Conservation (phyloP, 2,797 vertebrate genomes). For the Lophotriccus pileatus region DNA sequence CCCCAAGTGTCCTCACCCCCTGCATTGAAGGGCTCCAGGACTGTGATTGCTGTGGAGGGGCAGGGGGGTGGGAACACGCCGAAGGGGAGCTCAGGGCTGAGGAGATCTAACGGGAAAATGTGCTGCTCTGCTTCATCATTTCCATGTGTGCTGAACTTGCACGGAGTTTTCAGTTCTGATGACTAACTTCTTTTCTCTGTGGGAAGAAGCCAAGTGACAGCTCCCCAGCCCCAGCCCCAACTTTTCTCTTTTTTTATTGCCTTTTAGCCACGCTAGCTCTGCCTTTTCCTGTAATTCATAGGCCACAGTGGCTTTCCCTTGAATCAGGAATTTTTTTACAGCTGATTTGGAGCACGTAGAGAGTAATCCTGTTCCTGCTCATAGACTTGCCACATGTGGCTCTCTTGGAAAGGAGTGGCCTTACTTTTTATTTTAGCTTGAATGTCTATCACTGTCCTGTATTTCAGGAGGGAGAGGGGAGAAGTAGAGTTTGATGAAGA, state of each 20-base stretch:
- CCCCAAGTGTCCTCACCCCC: neutral
- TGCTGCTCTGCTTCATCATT: constrained; percentile 13
- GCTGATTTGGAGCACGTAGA: neutral
- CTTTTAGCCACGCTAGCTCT: constrained; percentile 15
- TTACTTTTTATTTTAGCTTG: neutral
- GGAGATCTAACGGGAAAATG: neutral
- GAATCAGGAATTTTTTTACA: constrained; percentile 50
- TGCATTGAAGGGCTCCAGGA: neutral
- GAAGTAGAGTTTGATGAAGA: neutral
- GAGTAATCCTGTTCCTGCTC: neutral
- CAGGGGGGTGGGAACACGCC: neutral
- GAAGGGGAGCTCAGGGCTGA: neutral
- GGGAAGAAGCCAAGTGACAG: constrained; percentile 47
- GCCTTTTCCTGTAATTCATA: constrained; percentile 55
- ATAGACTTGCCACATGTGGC: neutral
- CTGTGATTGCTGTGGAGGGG: neutral
- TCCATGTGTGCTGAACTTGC: constrained; percentile 22
- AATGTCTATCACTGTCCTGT: neutral
- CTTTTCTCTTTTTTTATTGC: constrained; percentile 38
- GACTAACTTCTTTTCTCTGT: constrained; percentile 47
- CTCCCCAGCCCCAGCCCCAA: constrained; percentile 14
- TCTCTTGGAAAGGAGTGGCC: neutral
- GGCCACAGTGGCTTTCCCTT: constrained; percentile 45
- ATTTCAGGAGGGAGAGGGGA: neutral
- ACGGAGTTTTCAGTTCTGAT: neutral